Percentiles rank a stretch among this genome's conserved stretches.
Conservation (phyloP, 2,113 vertebrate genomes). For the Helogale parvula region DNA sequence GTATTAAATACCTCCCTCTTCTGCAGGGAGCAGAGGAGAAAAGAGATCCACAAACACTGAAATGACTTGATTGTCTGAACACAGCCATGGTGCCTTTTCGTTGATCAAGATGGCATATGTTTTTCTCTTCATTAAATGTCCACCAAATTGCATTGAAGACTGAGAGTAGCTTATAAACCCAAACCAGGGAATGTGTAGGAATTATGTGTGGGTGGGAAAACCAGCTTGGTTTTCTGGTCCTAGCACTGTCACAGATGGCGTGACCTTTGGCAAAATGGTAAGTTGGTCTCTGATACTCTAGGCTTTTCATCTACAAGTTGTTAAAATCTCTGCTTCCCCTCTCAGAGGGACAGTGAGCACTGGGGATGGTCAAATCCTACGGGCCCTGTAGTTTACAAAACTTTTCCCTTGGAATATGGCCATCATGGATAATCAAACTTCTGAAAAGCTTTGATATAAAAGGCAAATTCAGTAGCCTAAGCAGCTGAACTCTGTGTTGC, state of each 20-base stretch:
- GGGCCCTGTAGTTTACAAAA: neutral
- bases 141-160: conserved; percentile 49
- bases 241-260: neutral
- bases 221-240: neutral
- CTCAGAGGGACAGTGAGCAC: neutral
- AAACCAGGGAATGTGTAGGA: neutral
- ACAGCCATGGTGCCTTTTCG: neutral
- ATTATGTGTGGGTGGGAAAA: neutral
- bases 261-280: neutral
- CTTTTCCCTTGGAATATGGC: neutral
- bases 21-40: conserved; percentile 19
- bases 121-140: conserved; percentile 62
- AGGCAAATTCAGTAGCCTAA: neutral
- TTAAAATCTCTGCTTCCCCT: neutral
- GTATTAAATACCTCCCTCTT: conserved; percentile 63
- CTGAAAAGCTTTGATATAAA: neutral
- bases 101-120: conserved; percentile 45
- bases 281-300: neutral
- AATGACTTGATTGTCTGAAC: neutral
- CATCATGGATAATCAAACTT: neutral
- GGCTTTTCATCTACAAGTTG: neutral
- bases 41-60: conserved; percentile 30
- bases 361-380: neutral
- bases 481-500: neutral
- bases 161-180: conserved; percentile 13